These are phyloP conservation scores for Pteropus alecto DNA, from an alignment of 2,113 vertebrate genomes.

Conservation along the genomic window DNA sequence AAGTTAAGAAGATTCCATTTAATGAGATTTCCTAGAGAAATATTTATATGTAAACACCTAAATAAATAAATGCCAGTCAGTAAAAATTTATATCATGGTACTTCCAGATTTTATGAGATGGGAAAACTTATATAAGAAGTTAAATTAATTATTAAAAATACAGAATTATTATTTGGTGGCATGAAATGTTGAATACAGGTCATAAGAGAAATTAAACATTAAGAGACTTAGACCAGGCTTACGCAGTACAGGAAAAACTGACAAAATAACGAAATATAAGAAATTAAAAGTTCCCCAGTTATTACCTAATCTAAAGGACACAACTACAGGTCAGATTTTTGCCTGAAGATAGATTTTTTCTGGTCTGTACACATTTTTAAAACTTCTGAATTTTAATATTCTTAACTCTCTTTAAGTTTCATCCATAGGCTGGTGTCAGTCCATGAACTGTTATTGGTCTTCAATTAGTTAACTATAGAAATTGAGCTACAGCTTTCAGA, in stretches of 20 bases:
- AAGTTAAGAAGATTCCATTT: background rate
- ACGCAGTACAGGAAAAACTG: background rate
- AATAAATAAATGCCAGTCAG: background rate
- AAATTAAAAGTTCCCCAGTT: background rate
- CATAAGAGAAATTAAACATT: conserved; percentile 29
- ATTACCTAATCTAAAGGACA: background rate
- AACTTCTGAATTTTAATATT: background rate
- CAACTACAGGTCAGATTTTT: background rate
- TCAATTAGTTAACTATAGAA: background rate
- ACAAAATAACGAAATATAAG: background rate
- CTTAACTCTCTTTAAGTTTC: background rate
- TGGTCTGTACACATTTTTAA: background rate
- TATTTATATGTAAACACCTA: background rate
- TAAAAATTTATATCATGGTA: background rate
- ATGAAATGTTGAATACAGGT: background rate
- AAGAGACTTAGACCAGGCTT: background rate
- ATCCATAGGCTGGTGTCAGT: background rate
- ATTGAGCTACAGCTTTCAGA: background rate
- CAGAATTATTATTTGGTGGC: background rate
- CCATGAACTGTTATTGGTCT: background rate
- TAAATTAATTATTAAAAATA: conserved; percentile 44
- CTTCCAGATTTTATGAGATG: background rate
- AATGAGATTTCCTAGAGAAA: background rate
- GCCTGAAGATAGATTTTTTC: background rate
- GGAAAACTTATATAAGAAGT: background rate